Evolutionary conservation across 2,888 invertebrate genomes (phyloP).

Genomic region (Erebia epiphron): DNA sequence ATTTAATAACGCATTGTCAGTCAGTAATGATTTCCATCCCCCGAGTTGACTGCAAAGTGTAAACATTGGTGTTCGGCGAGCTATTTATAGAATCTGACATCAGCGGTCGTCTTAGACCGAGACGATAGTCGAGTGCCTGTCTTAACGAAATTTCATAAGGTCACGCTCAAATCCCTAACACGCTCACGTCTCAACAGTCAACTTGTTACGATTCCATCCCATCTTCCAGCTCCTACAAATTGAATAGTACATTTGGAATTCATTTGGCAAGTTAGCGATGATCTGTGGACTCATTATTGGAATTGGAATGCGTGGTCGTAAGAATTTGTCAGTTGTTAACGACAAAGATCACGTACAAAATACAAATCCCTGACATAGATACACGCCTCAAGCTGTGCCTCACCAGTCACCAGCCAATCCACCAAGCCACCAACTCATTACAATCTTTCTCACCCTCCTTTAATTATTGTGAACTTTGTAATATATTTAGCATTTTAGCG

Average conservation of each 20-base stretch:
- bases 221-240: neutral
- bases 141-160: slow-evolving; percentile 54
- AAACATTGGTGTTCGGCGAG: slow-evolving; percentile 68
- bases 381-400: neutral
- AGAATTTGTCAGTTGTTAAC: slow-evolving; percentile 16
- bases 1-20: slow-evolving; percentile 20
- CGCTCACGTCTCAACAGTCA: neutral
- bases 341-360: neutral
- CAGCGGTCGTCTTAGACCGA: slow-evolving; percentile 58
- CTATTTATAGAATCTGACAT: slow-evolving; percentile 74
- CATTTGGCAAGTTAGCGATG: slow-evolving; percentile 5
- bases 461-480: no score
- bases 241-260: slow-evolving; percentile 1
- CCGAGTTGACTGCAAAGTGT: slow-evolving; percentile 66
- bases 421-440: no score
- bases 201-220: no score
- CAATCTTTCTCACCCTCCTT: no score
- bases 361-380: neutral
- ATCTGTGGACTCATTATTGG: slow-evolving; percentile 10
- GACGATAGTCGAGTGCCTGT: slow-evolving; percentile 55
- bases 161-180: slow-evolving; percentile 26
- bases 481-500: no score
- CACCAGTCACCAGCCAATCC: no score
- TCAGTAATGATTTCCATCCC: slow-evolving; percentile 48
- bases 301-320: slow-evolving; percentile 19